A percentile compares a stretch with the other conserved stretches of the same genome.
These are phyloP conservation scores for Exocentrus adspersus DNA, from an alignment of 2,888 invertebrate species.

Conservation along the genomic window DNA sequence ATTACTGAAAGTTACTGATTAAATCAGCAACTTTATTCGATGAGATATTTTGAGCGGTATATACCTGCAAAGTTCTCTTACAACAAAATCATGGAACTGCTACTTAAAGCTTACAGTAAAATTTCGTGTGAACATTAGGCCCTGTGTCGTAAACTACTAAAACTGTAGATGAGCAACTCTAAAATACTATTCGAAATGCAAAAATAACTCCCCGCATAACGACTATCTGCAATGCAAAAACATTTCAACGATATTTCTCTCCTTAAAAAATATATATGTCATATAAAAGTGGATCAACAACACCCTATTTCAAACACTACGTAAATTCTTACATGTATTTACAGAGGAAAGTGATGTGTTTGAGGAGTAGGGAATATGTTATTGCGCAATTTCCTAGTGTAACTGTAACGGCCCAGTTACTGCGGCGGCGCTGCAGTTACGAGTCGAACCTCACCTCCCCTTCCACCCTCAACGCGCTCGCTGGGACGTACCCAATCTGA, in stretches of 20 bases:
- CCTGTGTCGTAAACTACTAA: slow-evolving; percentile 12
- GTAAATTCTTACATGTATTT: slow-evolving; percentile 36
- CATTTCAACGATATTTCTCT: neutral
- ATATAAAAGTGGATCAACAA: slow-evolving; percentile 5
- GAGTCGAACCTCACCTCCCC: slow-evolving; percentile 53
- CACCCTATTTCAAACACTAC: slow-evolving; percentile 34
- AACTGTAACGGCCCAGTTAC: too few species aligned
- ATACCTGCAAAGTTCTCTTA: too few species aligned
- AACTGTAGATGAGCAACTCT: slow-evolving; percentile 28
- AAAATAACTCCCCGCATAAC: too few species aligned
- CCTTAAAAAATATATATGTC: slow-evolving; percentile 20
- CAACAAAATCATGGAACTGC: neutral
- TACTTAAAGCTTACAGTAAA: slow-evolving; percentile 2
- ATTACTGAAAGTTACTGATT: slow-evolving; percentile 6
- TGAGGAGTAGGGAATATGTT: slow-evolving; percentile 32
- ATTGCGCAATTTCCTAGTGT: slow-evolving; percentile 35
- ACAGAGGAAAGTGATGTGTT: slow-evolving; percentile 22
- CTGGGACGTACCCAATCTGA: slow-evolving; percentile 83
- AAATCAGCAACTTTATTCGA: neutral
- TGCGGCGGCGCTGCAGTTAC: slow-evolving; percentile 26
- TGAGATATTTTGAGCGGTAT: slow-evolving; percentile 2
- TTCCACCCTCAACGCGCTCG: slow-evolving; percentile 72
- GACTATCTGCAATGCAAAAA: neutral
- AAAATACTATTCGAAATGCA: slow-evolving; percentile 30
- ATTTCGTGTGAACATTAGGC: slow-evolving; percentile 12